Percentiles rank a stretch among this genome's conserved stretches.
These are phyloP conservation scores for pig (Sus scrofa) DNA, from an alignment of 2,113 vertebrate genomes.

Conservation along the genomic window T2T-Sscrofa CM000826.6:31036001-31036500, in stretches of 20 bases:
- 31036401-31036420: neutral
- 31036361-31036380: conserved; percentile 34
- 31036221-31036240: conserved; percentile 5
- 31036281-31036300: conserved; percentile 42
- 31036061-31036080: conserved; percentile 5
- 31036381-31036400: neutral
- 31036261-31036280: conserved; percentile 35
- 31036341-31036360: conserved; percentile 6
- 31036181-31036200: conserved; percentile 62
- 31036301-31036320: neutral
- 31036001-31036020: conserved; percentile 51
- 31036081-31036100: conserved; percentile 43
- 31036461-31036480: neutral
- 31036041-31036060: conserved; percentile 22
- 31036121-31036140: conserved; percentile 59
- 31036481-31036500: neutral
- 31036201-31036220: conserved; percentile 61
- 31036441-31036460: neutral
- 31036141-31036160: neutral
- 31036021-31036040: conserved; percentile 53
- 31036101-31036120: neutral
- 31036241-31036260: conserved; percentile 50
- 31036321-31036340: neutral
- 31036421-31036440: neutral
- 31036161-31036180: conserved; percentile 39